Percentiles rank a stretch among this genome's conserved stretches.
Evolutionary conservation across 2,888 invertebrate species (phyloP).

Genomic region (Stenchaetothrips biformis): DNA sequence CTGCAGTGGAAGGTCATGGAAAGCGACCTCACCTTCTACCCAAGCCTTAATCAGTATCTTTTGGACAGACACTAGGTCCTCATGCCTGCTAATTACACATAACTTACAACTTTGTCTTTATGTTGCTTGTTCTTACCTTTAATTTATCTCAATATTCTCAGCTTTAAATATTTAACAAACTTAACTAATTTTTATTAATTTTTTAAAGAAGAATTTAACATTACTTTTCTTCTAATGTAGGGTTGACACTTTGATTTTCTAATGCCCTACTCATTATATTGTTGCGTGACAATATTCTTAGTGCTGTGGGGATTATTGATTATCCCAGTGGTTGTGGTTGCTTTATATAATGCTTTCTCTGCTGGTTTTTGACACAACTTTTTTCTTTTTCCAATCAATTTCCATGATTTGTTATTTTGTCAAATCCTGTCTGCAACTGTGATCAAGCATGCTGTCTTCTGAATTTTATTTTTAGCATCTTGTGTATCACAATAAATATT

Average conservation of each 20-base stretch:
- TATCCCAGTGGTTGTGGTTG: background rate
- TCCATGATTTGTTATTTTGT: background rate
- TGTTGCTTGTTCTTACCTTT: no score
- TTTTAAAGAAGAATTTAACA: background rate
- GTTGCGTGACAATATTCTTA: background rate
- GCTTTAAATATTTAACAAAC: background rate
- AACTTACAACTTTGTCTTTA: no score
- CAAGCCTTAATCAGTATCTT: slow-evolving; percentile 2
- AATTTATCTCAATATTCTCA: background rate
- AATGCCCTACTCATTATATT: background rate
- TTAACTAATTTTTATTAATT: background rate
- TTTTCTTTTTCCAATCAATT: background rate
- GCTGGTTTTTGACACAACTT: background rate
- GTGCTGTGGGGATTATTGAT: background rate
- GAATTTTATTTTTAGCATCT: no score
- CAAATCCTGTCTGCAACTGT: no score
- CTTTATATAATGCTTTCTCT: background rate
- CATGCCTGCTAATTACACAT: no score
- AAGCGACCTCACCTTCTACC: slow-evolving; percentile 28
- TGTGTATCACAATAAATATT: no score
- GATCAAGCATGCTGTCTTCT: no score
- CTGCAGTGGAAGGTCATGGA: slow-evolving; percentile 45
- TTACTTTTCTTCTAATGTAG: background rate
- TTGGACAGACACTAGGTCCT: background rate
- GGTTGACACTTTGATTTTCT: background rate